Percentiles rank a stretch among this genome's conserved stretches.
These are phyloP conservation scores for Volucella inflata DNA, from an alignment of 2,888 invertebrate species.

Conservation along the genomic window DNA sequence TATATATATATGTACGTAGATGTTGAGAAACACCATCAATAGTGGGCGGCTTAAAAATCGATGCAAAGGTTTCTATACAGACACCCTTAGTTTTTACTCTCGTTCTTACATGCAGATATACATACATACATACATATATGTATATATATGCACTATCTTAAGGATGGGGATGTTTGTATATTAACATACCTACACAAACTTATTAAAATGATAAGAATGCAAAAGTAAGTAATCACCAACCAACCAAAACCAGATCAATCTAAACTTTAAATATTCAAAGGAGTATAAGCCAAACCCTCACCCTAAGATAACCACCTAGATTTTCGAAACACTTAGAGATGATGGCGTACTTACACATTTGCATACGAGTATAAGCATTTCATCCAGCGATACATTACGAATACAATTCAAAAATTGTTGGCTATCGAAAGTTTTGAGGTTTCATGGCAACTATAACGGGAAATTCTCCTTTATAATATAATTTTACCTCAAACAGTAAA, in stretches of 20 bases:
- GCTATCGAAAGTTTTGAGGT: conserved; percentile 16
- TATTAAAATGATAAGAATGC: conserved; percentile 33
- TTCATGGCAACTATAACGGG: background rate
- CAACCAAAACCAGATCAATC: conserved; percentile 71
- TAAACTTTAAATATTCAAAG: conserved; percentile 42
- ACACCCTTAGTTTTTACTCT: conserved; percentile 28
- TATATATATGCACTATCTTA: too few relatives aligned
- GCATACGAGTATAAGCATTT: background rate
- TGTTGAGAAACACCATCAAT: background rate
- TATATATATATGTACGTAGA: too few relatives aligned
- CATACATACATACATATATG: too few relatives aligned
- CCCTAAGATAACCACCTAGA: conserved; percentile 21
- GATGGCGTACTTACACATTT: conserved; percentile 15
- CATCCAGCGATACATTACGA: conserved; percentile 8
- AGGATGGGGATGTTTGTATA: background rate
- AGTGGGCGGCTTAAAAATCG: conserved; percentile 4
- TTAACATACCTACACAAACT: conserved; percentile 31
- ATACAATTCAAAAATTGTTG: conserved; percentile 18
- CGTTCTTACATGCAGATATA: background rate
- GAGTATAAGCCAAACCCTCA: conserved; percentile 55
- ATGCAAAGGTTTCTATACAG: conserved; percentile 30
- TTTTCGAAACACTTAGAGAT: conserved; percentile 28
- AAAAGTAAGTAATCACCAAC: conserved; percentile 61
- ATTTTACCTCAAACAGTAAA: conserved; percentile 17
- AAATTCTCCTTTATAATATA: conserved; percentile 17